phyloP scores from a whole-genome alignment of 2,888 invertebrate species.

The Trypoxylon attenuatum region DNA sequence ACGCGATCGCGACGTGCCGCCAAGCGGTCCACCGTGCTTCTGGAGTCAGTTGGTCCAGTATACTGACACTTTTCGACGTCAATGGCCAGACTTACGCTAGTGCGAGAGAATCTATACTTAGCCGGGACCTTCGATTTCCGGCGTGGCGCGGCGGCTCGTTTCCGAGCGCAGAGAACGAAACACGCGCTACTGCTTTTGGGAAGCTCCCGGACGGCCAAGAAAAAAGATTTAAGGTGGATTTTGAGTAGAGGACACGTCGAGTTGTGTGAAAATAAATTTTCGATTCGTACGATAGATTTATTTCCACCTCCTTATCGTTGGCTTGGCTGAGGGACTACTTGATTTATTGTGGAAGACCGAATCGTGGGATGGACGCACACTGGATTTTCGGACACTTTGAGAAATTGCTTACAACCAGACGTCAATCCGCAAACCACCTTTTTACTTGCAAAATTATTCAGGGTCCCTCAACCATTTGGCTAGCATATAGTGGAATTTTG shows the following conservation, averaged over 20 bases:
- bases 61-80: slow-evolving; percentile 58
- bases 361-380: too few species aligned
- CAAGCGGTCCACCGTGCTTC: slow-evolving; percentile 29
- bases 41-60: slow-evolving; percentile 53
- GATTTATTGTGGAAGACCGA: too few species aligned
- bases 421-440: too few species aligned
- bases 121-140: slow-evolving; percentile 59
- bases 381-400: too few species aligned
- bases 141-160: slow-evolving; percentile 38
- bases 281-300: background rate
- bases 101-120: slow-evolving; percentile 50
- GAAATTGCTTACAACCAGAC: too few species aligned
- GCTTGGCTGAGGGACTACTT: background rate
- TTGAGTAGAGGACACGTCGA: background rate
- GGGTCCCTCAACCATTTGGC: too few species aligned
- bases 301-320: background rate
- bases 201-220: too few species aligned
- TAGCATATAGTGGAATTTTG: too few species aligned
- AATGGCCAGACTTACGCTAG: slow-evolving; percentile 52
- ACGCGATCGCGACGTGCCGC: background rate
- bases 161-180: slow-evolving; percentile 31
- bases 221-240: too few species aligned
- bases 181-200: background rate
- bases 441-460: too few species aligned
- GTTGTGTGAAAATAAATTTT: background rate